Percentiles rank a stretch among this genome's conserved stretches.
phyloP scores from a whole-genome alignment of 2,888 invertebrate genomes.

The Apamea crenata region DNA sequence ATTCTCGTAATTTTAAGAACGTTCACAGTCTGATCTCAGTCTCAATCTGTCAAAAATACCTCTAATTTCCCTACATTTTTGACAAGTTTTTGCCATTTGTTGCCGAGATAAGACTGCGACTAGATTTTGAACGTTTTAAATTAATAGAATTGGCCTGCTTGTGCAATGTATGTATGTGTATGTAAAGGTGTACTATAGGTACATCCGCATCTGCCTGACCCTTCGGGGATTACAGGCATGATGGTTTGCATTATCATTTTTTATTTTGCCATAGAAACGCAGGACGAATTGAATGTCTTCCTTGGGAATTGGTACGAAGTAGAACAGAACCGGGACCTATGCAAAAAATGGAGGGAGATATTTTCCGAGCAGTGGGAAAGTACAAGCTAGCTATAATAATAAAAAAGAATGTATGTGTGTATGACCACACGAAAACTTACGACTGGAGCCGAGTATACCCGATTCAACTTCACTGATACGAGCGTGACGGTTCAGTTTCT shows the following conservation, averaged over 20 bases:
- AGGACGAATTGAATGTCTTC: background rate
- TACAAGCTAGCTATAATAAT: background rate
- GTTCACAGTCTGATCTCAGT: no score
- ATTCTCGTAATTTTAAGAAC: no score
- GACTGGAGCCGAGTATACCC: background rate
- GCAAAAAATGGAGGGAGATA: background rate
- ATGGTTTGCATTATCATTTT: background rate
- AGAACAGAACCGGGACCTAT: background rate
- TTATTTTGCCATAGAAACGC: background rate
- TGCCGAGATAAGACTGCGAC: no score
- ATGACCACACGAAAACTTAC: background rate
- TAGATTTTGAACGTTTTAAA: no score
- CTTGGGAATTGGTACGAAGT: background rate
- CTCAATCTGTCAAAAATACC: no score
- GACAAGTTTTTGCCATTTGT: no score
- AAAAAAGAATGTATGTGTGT: no score
- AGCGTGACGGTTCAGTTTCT: background rate
- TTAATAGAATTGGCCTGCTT: no score
- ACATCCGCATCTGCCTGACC: background rate
- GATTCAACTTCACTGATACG: background rate
- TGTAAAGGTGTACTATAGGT: background rate
- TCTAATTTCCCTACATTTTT: no score
- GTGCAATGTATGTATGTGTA: no score
- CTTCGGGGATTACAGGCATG: background rate
- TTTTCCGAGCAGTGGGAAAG: background rate